Evolutionary conservation across 2,113 vertebrate species (phyloP).

Genomic region (Menura novaehollandiae): DNA sequence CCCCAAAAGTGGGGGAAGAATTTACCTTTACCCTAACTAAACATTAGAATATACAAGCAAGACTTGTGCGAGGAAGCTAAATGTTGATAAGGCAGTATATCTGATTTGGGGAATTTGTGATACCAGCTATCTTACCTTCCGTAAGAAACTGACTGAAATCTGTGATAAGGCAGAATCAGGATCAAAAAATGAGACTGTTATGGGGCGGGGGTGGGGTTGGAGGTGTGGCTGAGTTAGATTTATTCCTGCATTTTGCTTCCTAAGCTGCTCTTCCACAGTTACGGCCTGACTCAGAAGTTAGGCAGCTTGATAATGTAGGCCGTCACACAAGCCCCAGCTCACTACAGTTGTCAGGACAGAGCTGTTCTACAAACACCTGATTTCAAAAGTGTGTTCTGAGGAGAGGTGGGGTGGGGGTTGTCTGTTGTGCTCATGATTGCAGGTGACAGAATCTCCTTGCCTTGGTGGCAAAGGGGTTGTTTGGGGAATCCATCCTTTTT

Average conservation of each 20-base stretch:
- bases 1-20: neutral
- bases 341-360: neutral
- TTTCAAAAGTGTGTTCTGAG: neutral
- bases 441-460: neutral
- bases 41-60: neutral
- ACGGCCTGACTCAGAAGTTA: neutral
- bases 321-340: neutral
- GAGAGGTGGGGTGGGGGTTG: rapidly evolving
- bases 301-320: neutral
- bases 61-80: neutral
- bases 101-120: neutral
- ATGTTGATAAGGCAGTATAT: neutral
- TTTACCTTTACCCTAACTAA: neutral
- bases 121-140: neutral
- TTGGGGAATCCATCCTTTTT: neutral
- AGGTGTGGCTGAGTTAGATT: neutral
- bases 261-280: neutral
- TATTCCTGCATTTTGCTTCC: neutral
- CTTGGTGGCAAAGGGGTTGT: neutral
- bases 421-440: neutral
- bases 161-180: neutral
- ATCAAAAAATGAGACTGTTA: neutral
- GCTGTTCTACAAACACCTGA: neutral
- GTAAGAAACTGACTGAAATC: neutral
- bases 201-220: neutral